These are phyloP conservation scores for Gambusia affinis DNA, from an alignment of 2,113 vertebrate genomes.

Conservation along the genomic window DNA sequence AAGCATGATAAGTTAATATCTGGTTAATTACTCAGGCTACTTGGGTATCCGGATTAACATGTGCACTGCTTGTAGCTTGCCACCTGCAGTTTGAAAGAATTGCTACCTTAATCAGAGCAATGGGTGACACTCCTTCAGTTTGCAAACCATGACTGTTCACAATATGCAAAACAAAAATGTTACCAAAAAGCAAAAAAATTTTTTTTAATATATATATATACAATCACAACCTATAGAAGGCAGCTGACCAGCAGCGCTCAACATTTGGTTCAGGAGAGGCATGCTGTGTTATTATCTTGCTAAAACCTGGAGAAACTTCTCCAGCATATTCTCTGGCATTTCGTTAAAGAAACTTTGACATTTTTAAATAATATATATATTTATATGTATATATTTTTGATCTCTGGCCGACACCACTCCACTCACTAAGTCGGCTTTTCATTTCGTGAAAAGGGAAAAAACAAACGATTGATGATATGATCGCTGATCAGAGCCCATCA, in stretches of 20 bases:
- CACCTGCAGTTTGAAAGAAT: not conserved
- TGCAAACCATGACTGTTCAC: not conserved
- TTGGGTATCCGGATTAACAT: not conserved
- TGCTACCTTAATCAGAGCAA: not conserved
- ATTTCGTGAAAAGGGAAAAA: not conserved
- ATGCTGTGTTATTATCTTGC: not conserved
- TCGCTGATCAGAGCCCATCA: not conserved
- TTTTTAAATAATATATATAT: too few species aligned
- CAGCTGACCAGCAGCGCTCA: not conserved
- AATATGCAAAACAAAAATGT: not conserved
- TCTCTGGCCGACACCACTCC: not conserved
- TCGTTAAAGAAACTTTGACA: too few species aligned
- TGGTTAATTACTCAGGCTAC: not conserved
- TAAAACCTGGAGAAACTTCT: not conserved
- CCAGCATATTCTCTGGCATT: too few species aligned
- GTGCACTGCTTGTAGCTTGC: not conserved
- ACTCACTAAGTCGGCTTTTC: not conserved
- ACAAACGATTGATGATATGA: not conserved
- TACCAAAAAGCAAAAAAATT: too few species aligned
- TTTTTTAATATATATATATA: not conserved
- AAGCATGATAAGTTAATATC: not conserved
- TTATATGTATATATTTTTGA: too few species aligned
- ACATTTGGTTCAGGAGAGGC: not conserved
- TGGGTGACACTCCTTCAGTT: not conserved
- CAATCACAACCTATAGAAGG: not conserved